Conservation (phyloP, 2,797 vertebrate species). For the Pseudochirops corinnae region DNA sequence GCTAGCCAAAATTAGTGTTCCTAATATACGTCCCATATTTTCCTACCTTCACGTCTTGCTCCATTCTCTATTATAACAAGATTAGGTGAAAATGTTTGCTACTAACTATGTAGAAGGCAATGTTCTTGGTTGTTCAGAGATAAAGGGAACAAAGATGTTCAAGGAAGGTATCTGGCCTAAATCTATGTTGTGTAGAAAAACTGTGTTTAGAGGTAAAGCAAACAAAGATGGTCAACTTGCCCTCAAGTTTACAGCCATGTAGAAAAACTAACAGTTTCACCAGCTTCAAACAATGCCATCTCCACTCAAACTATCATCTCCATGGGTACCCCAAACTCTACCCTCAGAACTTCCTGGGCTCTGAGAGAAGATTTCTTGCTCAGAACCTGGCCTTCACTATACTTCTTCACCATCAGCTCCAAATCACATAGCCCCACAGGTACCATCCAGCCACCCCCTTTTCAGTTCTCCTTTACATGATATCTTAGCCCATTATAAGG, state of each 20-base stretch:
- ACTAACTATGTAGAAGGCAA: neutral
- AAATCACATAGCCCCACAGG: neutral
- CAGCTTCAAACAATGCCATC: neutral
- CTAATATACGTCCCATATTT: neutral
- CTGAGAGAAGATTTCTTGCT: neutral
- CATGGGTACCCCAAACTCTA: neutral
- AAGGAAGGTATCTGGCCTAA: no score
- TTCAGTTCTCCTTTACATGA: neutral
- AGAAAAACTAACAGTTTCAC: neutral
- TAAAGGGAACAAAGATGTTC: no score
- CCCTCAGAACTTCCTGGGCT: neutral
- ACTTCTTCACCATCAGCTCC: neutral
- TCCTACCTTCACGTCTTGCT: neutral
- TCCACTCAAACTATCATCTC: neutral
- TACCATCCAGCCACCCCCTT: neutral
- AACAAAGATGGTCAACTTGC: neutral
- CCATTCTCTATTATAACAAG: neutral
- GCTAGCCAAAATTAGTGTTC: neutral
- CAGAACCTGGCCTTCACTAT: neutral
- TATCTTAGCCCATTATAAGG: neutral
- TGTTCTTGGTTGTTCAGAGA: neutral
- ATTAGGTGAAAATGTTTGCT: neutral
- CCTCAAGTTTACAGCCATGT: neutral
- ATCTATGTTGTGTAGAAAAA: no score
- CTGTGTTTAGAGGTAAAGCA: neutral